Conservation (phyloP, 2,113 vertebrate genomes). For the Sorex araneus region DNA sequence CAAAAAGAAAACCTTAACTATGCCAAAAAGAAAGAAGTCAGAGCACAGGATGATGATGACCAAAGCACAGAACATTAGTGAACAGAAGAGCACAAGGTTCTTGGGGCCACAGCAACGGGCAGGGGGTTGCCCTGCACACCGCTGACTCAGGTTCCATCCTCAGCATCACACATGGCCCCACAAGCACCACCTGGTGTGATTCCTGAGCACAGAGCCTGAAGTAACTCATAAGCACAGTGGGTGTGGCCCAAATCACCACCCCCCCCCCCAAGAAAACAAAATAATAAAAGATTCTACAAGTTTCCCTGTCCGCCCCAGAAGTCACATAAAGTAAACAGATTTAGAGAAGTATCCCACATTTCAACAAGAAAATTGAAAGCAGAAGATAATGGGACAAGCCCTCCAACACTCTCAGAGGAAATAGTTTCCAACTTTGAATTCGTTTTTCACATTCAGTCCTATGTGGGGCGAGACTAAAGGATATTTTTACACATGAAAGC, state of each 20-base stretch:
- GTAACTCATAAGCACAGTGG: no score
- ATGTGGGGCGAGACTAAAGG: not conserved
- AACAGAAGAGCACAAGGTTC: not conserved
- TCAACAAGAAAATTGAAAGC: conserved; percentile 22
- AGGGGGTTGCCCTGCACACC: no score
- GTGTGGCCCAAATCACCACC: no score
- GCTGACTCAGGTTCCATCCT: no score
- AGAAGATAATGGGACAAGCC: conserved; percentile 9
- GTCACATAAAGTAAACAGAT: conserved; percentile 11
- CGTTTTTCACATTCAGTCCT: not conserved
- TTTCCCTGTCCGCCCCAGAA: not conserved
- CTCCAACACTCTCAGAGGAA: conserved; percentile 13
- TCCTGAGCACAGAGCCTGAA: no score
- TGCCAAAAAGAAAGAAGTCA: not conserved
- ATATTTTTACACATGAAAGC: conserved; percentile 18
- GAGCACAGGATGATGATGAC: not conserved
- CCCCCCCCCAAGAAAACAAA: no score
- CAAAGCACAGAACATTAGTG: not conserved
- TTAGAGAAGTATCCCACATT: conserved; percentile 1
- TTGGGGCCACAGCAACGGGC: not conserved
- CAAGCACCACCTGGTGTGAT: no score
- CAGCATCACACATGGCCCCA: no score
- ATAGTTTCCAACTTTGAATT: conserved; percentile 54
- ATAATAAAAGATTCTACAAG: not conserved
- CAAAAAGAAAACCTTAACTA: not conserved